Percentiles rank a stretch among this genome's conserved stretches.
These are phyloP conservation scores for Helicoverpa assulta DNA, from an alignment of 2,888 invertebrate genomes.

Conservation along the genomic window DNA sequence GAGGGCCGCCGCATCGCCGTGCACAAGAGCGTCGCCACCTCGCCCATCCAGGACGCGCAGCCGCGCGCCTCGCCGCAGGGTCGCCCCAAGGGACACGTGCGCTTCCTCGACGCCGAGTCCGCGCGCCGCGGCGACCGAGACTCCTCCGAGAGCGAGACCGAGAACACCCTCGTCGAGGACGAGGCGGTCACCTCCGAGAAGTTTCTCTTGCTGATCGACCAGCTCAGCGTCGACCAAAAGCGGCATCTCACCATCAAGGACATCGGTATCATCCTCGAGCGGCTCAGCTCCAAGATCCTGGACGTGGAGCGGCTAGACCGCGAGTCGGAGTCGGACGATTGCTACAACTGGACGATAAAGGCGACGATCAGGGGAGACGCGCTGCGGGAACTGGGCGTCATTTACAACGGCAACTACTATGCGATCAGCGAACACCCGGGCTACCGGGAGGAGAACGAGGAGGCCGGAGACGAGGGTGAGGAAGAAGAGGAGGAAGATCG, in stretches of 20 bases:
- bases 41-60: constrained; percentile 96
- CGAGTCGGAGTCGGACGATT: constrained; percentile 97
- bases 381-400: constrained; percentile 96
- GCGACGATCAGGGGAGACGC: constrained; percentile 98
- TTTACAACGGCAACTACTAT: constrained; percentile 98
- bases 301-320: constrained; percentile 98
- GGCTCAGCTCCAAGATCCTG: constrained; percentile 97
- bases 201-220: constrained; percentile 97
- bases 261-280: constrained; percentile 97
- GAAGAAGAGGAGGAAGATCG: constrained; percentile 95
- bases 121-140: constrained; percentile 92
- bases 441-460: constrained; percentile 97
- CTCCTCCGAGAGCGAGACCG: constrained; percentile 97
- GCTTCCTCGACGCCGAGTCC: constrained; percentile 95
- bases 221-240: constrained; percentile 97
- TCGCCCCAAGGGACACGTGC: constrained; percentile 94
- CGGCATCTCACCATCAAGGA: constrained; percentile 98
- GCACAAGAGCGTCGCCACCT: constrained; percentile 97
- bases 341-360: constrained; percentile 99
- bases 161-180: constrained; percentile 97
- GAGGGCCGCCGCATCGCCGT: constrained; percentile 97
- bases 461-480: constrained; percentile 95
- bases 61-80: constrained; percentile 92
- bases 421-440: constrained; percentile 98
- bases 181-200: constrained; percentile 97